Conservation (phyloP, 2,888 invertebrate genomes). For the Stegana nigrithorax region DNA sequence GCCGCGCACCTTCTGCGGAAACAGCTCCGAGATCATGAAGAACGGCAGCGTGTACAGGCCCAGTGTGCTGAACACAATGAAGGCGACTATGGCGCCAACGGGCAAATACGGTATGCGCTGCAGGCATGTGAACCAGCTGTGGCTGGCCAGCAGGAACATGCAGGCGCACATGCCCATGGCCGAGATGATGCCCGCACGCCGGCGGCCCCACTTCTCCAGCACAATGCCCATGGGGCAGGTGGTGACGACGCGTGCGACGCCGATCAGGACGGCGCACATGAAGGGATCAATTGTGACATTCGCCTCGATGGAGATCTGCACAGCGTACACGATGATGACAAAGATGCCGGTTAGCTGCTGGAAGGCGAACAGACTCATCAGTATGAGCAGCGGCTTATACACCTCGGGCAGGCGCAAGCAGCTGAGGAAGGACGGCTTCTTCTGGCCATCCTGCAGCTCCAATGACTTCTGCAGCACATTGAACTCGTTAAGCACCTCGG, state of each 20-base stretch:
- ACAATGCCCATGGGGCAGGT: conserved; percentile 75
- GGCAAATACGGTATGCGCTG: conserved; percentile 54
- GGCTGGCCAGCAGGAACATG: conserved; percentile 72
- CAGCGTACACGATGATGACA: conserved; percentile 79
- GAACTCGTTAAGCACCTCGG: conserved; percentile 58
- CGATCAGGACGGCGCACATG: conserved; percentile 75
- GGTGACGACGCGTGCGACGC: conserved; percentile 73
- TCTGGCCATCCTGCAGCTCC: conserved; percentile 48
- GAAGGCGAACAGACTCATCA: conserved; percentile 75
- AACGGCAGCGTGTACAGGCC: conserved; percentile 77
- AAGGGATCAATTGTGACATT: conserved; percentile 76
- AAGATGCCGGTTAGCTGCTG: conserved; percentile 80
- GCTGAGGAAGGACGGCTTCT: conserved; percentile 49
- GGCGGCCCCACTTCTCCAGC: conserved; percentile 74
- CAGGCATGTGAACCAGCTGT: conserved; percentile 65
- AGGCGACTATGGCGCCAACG: conserved; percentile 56
- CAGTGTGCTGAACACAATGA: conserved; percentile 69
- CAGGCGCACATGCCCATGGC: conserved; percentile 74
- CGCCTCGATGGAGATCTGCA: conserved; percentile 74
- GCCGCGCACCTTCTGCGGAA: conserved; percentile 74
- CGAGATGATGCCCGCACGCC: conserved; percentile 76
- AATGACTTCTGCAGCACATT: conserved; percentile 54
- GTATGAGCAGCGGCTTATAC: conserved; percentile 67
- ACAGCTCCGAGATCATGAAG: conserved; percentile 81
- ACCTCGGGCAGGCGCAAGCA: conserved; percentile 63